These are phyloP conservation scores for Gadopsis marmoratus DNA, from an alignment of 2,797 vertebrate species.

Conservation along the genomic window DNA sequence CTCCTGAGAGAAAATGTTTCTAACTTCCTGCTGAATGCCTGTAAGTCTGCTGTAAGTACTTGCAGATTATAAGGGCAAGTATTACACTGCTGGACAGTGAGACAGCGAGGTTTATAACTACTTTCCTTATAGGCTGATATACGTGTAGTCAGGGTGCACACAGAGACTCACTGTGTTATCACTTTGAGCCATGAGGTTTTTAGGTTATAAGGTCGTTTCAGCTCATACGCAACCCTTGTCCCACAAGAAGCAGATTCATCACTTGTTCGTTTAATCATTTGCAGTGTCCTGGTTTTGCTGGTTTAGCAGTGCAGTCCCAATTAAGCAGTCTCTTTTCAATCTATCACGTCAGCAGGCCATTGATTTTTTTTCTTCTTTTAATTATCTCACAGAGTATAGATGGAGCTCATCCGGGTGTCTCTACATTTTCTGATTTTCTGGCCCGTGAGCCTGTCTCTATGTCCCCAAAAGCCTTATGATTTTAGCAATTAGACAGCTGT, in stretches of 20 bases:
- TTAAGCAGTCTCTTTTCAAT: slow-evolving; percentile 65
- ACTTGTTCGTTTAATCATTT: slow-evolving; percentile 39
- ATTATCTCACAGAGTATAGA: slow-evolving; percentile 10
- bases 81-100: not conserved
- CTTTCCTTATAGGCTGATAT: not conserved
- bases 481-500: slow-evolving; percentile 8
- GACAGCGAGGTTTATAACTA: not conserved
- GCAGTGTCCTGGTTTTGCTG: slow-evolving; percentile 63
- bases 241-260: slow-evolving; percentile 47
- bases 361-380: slow-evolving; percentile 59
- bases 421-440: slow-evolving; percentile 27
- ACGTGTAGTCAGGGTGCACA: not conserved
- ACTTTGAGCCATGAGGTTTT: slow-evolving; percentile 12
- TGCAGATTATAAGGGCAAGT: not conserved
- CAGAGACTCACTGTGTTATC: not conserved
- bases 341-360: slow-evolving; percentile 60
- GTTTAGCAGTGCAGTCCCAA: slow-evolving; percentile 58
- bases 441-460: not conserved
- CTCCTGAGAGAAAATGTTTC: not conserved
- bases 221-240: slow-evolving; percentile 17
- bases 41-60: not conserved
- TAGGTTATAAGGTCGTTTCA: slow-evolving; percentile 40
- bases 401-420: slow-evolving; percentile 31
- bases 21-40: slow-evolving; percentile 6
- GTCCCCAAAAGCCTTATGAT: not conserved